phyloP scores from a whole-genome alignment of 2,113 vertebrate species.

The Symphodus melops region DNA sequence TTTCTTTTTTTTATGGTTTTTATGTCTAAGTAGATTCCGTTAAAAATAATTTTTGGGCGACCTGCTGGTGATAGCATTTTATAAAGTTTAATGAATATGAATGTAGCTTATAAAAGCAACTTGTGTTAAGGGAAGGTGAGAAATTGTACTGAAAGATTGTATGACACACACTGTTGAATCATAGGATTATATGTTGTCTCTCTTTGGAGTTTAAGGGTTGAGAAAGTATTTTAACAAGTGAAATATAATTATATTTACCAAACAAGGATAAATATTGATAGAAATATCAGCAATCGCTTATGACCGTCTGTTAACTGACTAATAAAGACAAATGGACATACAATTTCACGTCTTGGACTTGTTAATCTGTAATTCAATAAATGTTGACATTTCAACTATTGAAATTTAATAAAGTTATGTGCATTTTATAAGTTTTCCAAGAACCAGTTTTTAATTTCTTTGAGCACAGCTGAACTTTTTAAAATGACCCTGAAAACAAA shows the following conservation, averaged over 20 bases:
- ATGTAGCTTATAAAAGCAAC: conserved; percentile 20
- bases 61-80: not conserved
- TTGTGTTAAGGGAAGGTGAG: not conserved
- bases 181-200: not conserved
- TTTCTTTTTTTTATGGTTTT: not conserved
- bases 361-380: not conserved
- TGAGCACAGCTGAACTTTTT: too few species aligned
- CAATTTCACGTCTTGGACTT: not conserved
- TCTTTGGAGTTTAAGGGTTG: not conserved
- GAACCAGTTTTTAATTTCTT: too few species aligned
- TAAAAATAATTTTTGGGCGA: not conserved
- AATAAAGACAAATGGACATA: not conserved
- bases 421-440: too few species aligned
- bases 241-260: not conserved
- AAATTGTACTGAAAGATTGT: not conserved
- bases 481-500: too few species aligned
- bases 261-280: not conserved
- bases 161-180: not conserved
- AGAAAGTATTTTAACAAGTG: conserved; percentile 1
- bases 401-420: too few species aligned
- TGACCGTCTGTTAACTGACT: not conserved
- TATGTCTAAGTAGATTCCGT: not conserved
- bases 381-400: not conserved
- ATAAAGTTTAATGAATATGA: not conserved
- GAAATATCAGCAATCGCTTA: conserved; percentile 1